phyloP scores from a whole-genome alignment of 2,113 vertebrate species.

The Heterocephalus glaber region DNA sequence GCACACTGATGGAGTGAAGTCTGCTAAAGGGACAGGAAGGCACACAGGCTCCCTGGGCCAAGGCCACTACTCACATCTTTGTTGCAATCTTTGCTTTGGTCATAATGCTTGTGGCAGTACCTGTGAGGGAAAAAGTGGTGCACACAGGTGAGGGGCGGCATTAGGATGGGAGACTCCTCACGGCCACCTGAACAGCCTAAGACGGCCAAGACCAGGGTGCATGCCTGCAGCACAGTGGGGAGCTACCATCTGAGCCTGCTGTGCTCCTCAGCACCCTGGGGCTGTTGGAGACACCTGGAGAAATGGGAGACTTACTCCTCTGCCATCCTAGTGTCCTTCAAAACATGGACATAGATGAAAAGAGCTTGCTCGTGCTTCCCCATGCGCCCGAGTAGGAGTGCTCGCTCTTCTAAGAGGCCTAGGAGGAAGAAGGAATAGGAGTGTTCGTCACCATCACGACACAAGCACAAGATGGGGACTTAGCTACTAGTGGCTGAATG shows the following conservation, averaged over 20 bases:
- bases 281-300: background rate
- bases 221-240: background rate
- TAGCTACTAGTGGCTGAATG: background rate
- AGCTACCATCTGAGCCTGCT: background rate
- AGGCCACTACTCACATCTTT: conserved; percentile 92
- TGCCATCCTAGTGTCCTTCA: conserved; percentile 95
- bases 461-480: background rate
- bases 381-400: conserved; percentile 96
- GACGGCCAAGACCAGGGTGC: rapidly evolving
- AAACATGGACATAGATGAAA: conserved; percentile 97
- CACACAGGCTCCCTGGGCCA: background rate
- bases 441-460: background rate
- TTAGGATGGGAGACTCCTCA: background rate
- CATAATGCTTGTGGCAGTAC: conserved; percentile 95
- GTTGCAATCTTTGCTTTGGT: conserved; percentile 91
- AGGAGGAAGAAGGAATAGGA: background rate
- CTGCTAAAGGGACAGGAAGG: background rate
- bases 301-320: conserved; percentile 90
- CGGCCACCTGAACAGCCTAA: background rate
- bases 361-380: conserved; percentile 98
- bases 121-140: conserved; percentile 84
- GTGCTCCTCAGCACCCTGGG: background rate
- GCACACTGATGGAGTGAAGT: background rate
- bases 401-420: conserved; percentile 97
- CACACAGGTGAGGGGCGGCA: background rate